A percentile compares a stretch with the other conserved stretches of the same genome.
These are phyloP conservation scores for Noctua pronuba DNA, from an alignment of 2,888 invertebrate species.

Conservation along the genomic window DNA sequence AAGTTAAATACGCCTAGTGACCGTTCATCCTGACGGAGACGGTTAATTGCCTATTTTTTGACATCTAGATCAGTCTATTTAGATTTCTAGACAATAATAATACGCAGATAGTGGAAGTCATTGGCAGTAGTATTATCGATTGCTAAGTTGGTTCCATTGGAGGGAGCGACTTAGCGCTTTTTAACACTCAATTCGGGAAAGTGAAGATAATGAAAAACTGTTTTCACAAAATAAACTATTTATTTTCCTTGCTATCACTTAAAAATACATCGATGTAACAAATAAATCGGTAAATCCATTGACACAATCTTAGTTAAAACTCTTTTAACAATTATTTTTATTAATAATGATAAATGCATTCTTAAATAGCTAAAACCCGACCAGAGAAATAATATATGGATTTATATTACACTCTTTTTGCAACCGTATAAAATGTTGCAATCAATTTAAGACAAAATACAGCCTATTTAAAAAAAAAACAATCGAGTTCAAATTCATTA, in stretches of 20 bases:
- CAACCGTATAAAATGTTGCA: conserved; percentile 48
- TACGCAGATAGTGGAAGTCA: neutral
- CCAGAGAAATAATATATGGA: conserved; percentile 63
- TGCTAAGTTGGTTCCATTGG: neutral
- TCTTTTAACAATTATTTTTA: conserved; percentile 76
- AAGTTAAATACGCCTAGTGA: too few relatives aligned
- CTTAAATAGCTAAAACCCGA: conserved; percentile 69
- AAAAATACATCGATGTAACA: conserved; percentile 87
- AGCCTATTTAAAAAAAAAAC: conserved; percentile 30
- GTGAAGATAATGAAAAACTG: neutral
- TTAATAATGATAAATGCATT: conserved; percentile 85
- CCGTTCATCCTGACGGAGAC: too few relatives aligned
- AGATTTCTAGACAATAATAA: neutral
- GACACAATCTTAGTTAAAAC: conserved; percentile 80
- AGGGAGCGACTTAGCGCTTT: neutral
- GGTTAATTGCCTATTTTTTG: too few relatives aligned
- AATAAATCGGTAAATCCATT: conserved; percentile 82
- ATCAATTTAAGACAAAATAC: conserved; percentile 36
- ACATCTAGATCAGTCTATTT: too few relatives aligned
- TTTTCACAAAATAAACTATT: conserved; percentile 85
- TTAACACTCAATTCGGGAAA: neutral
- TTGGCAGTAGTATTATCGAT: neutral
- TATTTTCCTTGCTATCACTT: conserved; percentile 81
- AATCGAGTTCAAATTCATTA: conserved; percentile 26
- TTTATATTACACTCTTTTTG: conserved; percentile 45